Percentiles rank a stretch among this genome's conserved stretches.
These are phyloP conservation scores for Eurystomus glaucurus DNA, from an alignment of 2,797 vertebrate genomes.

Conservation along the genomic window DNA sequence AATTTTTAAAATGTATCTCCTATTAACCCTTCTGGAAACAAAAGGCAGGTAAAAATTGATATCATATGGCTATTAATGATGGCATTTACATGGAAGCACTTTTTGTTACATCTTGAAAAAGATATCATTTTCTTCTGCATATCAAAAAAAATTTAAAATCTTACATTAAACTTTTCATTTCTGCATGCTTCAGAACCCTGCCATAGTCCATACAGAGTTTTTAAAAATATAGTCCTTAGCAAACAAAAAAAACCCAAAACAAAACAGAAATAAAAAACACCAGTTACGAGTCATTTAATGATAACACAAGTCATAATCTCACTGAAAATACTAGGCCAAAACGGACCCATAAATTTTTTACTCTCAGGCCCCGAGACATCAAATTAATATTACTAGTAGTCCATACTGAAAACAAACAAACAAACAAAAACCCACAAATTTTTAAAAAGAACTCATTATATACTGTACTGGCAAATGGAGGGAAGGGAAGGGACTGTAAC, in stretches of 20 bases:
- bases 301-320: not conserved
- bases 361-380: not conserved
- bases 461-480: not conserved
- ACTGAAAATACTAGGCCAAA: not conserved
- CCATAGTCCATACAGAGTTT: not conserved
- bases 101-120: not conserved
- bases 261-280: not conserved
- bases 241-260: not conserved
- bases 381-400: not conserved
- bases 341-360: not conserved
- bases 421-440: fast-evolving
- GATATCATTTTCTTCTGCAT: fast-evolving
- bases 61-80: not conserved
- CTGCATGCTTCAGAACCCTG: not conserved
- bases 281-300: not conserved
- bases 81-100: not conserved
- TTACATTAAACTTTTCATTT: not conserved
- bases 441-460: not conserved
- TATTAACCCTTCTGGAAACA: not conserved
- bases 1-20: not conserved
- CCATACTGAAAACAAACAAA: not conserved
- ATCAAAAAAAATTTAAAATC: not conserved
- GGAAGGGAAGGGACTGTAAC: not conserved
- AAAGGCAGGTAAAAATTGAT: not conserved
- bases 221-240: not conserved